These are phyloP conservation scores for human DNA, from an alignment of 2,113 vertebrate species.

Conservation along the genomic window GRCh38 chr1:165072501-165073000, in stretches of 20 bases:
- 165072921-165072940: background rate
- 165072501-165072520: fast-evolving
- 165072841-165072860: background rate
- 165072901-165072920: background rate
- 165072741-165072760: fast-evolving
- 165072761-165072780: background rate
- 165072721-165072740: background rate
- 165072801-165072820: too few relatives aligned
- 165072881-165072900: background rate
- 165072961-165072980: fast-evolving
- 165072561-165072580: background rate
- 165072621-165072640: too few relatives aligned
- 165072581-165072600: background rate
- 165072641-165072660: fast-evolving
- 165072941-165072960: background rate
- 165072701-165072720: fast-evolving
- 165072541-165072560: background rate
- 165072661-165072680: fast-evolving
- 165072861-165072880: fast-evolving
- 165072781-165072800: fast-evolving
- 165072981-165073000: fast-evolving
- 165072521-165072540: fast-evolving
- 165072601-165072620: background rate
- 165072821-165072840: too few relatives aligned
- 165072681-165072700: background rate